Base-by-base conservation (phyloP, 2,797 vertebrate species). In the Artibeus lituratus region DNA sequence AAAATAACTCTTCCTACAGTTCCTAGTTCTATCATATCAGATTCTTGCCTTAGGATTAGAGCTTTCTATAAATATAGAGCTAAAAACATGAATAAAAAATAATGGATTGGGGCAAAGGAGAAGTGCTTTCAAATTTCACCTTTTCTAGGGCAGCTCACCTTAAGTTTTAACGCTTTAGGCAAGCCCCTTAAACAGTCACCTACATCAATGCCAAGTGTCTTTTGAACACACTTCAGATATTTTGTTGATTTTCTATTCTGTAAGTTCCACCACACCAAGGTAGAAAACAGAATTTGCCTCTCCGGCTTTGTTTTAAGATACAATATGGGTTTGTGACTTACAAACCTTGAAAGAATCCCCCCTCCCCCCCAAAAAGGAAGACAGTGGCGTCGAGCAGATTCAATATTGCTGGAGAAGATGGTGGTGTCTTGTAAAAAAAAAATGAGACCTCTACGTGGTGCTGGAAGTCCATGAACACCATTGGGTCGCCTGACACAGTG, bases 401-500 rank as follows among this genome's bases (percentile, higher is more conserved):
- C 0, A 29, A 7, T 44, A 10, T 29, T n/a, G 44, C 59, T 65
- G 39, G 10, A 62, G 57, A 90, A 14, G 2, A 0, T 7, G 18
- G 29, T 22, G 29, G 12, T 69, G 44, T 53, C 57, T 3, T 77
- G 21, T 12, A 12, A 35, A 76, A 49, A 49, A n/a, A 74, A 70
- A 95, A 37, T 3, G 7, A 16, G n/a, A 14, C 47, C 53, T 21
- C 14, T 4, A 0, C 5, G 3, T 7, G 44, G 29, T 11, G 5
- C 7, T 37, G 26, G 49, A 67, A 39, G 18, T 65, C 57, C 18
- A 21, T 16, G 0, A 1, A 62, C 10, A 29, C 15, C 16, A 10
- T 0, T 2, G 7, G 9, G 2, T 0, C 21, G 51, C 5, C 0
- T 3, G 51, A 24, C n/a, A 10, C 1, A 0, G 32, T 2, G 29